phyloP scores from a whole-genome alignment of 2,888 invertebrate species.

The Blastobasis lacticolella region DNA sequence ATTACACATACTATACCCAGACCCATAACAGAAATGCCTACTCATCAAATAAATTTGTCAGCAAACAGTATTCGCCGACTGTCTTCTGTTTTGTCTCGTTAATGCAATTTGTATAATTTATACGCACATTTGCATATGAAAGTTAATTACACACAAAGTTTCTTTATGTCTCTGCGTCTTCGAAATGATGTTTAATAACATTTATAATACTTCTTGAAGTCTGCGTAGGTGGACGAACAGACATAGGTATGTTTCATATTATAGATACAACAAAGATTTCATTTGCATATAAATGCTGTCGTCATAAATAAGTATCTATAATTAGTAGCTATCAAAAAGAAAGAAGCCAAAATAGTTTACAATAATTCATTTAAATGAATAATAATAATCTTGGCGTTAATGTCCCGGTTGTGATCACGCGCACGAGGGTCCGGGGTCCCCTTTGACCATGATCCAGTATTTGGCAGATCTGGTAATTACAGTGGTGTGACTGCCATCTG shows the following conservation, averaged over 20 bases:
- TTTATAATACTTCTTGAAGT: neutral
- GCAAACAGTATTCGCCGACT: slow-evolving; percentile 20
- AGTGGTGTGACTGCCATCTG: no score
- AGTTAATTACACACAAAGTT: slow-evolving; percentile 7
- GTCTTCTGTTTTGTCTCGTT: slow-evolving; percentile 22
- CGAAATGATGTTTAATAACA: slow-evolving; percentile 1
- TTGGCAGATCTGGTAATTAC: no score
- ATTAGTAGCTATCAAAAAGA: neutral
- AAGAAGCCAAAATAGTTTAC: neutral
- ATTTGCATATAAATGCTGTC: slow-evolving; percentile 1
- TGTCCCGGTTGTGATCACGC: no score
- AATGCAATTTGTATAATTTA: slow-evolving; percentile 25
- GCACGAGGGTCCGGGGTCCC: no score
- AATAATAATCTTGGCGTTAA: no score
- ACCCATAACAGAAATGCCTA: no score
- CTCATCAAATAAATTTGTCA: slow-evolving; percentile 1
- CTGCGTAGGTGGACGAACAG: slow-evolving; percentile 6
- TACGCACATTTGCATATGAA: slow-evolving; percentile 13
- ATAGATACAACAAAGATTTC: neutral
- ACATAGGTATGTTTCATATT: neutral
- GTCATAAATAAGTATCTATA: no score
- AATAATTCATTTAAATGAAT: no score
- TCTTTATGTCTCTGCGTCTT: neutral
- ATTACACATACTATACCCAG: no score
- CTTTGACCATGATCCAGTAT: no score